These are phyloP conservation scores for Acanthiza pusilla DNA, from an alignment of 2,797 vertebrate genomes.

Conservation along the genomic window DNA sequence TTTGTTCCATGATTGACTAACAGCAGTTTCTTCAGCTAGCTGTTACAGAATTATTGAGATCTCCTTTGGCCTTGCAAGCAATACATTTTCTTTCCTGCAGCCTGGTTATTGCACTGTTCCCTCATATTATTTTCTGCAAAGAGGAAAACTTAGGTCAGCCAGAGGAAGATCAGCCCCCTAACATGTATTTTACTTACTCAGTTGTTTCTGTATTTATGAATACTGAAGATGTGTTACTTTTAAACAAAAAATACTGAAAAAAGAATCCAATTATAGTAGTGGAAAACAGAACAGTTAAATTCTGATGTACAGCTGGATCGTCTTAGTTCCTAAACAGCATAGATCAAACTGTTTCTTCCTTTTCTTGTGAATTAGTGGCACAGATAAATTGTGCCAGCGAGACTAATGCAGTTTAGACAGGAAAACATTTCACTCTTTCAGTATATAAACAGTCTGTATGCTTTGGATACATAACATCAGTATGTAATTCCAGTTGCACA, in stretches of 20 bases:
- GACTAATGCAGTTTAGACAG: not conserved
- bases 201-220: not conserved
- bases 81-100: not conserved
- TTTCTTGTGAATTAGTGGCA: not conserved
- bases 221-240: not conserved
- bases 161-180: not conserved
- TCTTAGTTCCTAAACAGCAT: not conserved
- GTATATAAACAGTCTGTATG: not conserved
- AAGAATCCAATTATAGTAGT: not conserved
- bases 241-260: not conserved
- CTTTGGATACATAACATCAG: not conserved
- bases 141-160: not conserved
- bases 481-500: not conserved
- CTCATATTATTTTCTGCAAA: not conserved
- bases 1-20: not conserved
- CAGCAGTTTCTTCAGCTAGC: not conserved
- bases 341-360: not conserved
- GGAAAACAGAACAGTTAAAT: not conserved
- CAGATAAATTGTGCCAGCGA: slow-evolving; percentile 1
- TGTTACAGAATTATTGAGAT: not conserved
- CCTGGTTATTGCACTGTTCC: not conserved
- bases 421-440: not conserved
- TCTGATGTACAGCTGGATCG: not conserved
- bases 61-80: not conserved
- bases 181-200: not conserved